These are phyloP conservation scores for Poeciliopsis occidentalis DNA, from an alignment of 2,113 vertebrate genomes.

Conservation along the genomic window DNA sequence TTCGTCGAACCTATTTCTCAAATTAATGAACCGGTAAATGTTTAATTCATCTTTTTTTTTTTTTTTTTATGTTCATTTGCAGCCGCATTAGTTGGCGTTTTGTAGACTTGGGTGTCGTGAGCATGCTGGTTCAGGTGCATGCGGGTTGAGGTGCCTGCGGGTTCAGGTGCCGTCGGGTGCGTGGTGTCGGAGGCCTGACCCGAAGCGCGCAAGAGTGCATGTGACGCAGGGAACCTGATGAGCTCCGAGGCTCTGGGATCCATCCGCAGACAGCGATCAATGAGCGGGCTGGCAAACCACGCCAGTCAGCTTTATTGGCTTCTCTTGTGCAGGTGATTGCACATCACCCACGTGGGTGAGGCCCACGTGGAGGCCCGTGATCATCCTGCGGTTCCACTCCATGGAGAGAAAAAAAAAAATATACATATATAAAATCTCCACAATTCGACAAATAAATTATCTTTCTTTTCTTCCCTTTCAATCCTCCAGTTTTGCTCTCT, in stretches of 20 bases:
- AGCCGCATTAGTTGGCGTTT: not conserved
- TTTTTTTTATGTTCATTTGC: too few species aligned
- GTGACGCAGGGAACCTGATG: conserved; percentile 66
- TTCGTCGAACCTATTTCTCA: conserved; percentile 21
- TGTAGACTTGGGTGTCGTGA: not conserved
- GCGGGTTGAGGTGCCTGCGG: too few species aligned
- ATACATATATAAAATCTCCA: not conserved
- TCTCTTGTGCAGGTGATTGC: too few species aligned
- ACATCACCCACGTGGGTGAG: too few species aligned
- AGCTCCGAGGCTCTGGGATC: conserved; percentile 56
- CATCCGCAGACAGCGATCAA: conserved; percentile 65
- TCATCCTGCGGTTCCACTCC: not conserved
- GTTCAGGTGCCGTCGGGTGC: too few species aligned
- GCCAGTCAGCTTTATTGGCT: conserved; percentile 71
- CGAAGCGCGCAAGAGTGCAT: too few species aligned
- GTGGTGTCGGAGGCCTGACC: too few species aligned
- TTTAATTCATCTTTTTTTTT: not conserved
- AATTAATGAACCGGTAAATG: not conserved
- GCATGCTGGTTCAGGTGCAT: too few species aligned
- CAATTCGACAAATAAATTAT: too few species aligned
- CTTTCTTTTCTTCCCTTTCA: too few species aligned
- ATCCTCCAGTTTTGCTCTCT: too few species aligned
- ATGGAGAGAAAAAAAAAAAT: not conserved
- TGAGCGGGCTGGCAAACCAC: conserved; percentile 58
- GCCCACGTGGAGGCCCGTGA: too few species aligned